Percentiles rank a stretch among this genome's conserved stretches.
Evolutionary conservation across 1,140 invertebrate genomes (phyloP).

Genomic region (Caenorhabditis tropicalis): DNA sequence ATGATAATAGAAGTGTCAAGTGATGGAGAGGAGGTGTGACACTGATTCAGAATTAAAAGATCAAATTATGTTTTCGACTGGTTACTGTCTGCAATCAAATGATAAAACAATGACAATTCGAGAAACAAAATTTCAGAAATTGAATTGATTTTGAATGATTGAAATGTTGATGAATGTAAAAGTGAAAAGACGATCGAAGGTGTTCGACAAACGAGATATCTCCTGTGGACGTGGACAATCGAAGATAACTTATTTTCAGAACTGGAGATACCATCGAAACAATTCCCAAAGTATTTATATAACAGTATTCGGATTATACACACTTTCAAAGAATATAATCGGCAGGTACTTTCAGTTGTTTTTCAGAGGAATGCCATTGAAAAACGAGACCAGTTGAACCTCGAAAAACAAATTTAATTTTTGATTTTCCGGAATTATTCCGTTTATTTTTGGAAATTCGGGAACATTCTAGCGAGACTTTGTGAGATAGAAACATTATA

Average conservation of each 20-base stretch:
- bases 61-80: conserved; percentile 1
- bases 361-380: too few relatives aligned
- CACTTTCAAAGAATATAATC: not conserved
- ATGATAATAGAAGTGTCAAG: not conserved
- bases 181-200: not conserved
- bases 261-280: too few relatives aligned
- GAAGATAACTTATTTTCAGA: not conserved
- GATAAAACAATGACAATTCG: not conserved
- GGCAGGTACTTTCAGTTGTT: not conserved
- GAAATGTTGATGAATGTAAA: not conserved
- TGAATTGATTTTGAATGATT: not conserved
- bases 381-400: too few relatives aligned
- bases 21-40: not conserved
- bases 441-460: not conserved
- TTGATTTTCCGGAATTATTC: not conserved
- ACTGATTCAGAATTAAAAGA: not conserved
- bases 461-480: not conserved
- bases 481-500: not conserved
- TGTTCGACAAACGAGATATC: not conserved
- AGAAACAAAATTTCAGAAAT: not conserved
- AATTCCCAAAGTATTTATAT: too few relatives aligned
- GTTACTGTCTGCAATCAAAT: not conserved
- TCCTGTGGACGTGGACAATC: not conserved
- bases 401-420: not conserved
- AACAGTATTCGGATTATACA: too few relatives aligned